Conservation (phyloP, 2,113 vertebrate genomes). For the Acrocephalus kingi region DNA sequence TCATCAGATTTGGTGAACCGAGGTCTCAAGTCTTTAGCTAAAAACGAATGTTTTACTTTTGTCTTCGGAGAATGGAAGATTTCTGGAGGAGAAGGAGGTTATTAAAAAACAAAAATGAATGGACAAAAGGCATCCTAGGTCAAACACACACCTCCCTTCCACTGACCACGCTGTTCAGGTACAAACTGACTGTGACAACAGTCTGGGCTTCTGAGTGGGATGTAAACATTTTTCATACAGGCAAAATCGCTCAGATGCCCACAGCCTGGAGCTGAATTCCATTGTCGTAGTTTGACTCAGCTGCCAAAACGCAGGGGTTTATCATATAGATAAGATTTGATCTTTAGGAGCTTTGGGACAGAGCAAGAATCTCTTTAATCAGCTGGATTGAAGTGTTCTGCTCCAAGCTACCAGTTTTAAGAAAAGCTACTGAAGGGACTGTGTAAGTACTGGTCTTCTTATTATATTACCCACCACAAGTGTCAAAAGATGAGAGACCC, state of each 20-base stretch:
- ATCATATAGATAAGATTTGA: background rate
- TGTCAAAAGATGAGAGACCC: background rate
- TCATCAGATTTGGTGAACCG: background rate
- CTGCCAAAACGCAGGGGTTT: background rate
- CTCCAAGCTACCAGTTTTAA: background rate
- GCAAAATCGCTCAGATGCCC: background rate
- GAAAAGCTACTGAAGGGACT: background rate
- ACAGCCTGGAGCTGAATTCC: background rate
- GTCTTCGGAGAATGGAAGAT: background rate
- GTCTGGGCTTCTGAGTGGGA: background rate
- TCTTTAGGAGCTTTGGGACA: background rate
- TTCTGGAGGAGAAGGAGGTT: background rate
- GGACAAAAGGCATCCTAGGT: background rate
- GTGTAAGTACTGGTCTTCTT: background rate
- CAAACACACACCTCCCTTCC: background rate
- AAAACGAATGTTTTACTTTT: background rate
- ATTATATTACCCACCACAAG: background rate
- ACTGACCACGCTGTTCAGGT: fast-evolving
- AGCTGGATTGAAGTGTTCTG: background rate
- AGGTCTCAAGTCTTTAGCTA: background rate
- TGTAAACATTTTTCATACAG: background rate
- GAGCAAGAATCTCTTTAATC: background rate
- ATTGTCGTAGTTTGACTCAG: background rate
- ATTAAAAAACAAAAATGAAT: background rate
- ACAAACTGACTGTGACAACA: background rate